Percentiles rank a stretch among this genome's conserved stretches.
These are phyloP conservation scores for Siniperca knerii DNA, from an alignment of 2,113 vertebrate species.

Conservation along the genomic window DNA sequence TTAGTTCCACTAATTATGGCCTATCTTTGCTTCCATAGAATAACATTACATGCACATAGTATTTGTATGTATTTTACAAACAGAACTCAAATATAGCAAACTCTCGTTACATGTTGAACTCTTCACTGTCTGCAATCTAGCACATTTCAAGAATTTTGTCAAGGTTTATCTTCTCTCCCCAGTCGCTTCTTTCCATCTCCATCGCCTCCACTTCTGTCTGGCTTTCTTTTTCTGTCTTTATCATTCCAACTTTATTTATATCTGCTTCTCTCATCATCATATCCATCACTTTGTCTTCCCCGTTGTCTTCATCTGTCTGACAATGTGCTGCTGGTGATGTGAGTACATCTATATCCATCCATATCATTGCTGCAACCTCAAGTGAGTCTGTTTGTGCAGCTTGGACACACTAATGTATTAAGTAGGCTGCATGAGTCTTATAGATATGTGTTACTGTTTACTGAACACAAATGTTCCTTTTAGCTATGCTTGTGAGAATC, in stretches of 20 bases:
- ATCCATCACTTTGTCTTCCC: conserved; percentile 32
- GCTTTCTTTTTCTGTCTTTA: conserved; percentile 17
- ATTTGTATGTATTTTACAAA: neutral
- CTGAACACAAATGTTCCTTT: neutral
- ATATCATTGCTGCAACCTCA: neutral
- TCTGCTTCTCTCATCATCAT: conserved; percentile 1
- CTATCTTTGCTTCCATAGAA: neutral
- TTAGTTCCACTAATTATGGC: neutral
- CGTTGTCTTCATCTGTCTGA: conserved; percentile 9
- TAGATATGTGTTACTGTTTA: neutral
- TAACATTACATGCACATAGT: neutral
- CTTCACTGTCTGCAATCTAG: neutral
- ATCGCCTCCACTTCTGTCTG: neutral
- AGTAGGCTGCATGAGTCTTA: neutral
- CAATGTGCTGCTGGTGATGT: conserved; percentile 13
- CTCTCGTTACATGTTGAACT: neutral
- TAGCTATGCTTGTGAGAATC: neutral
- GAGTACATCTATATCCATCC: conserved; percentile 16
- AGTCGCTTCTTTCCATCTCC: neutral
- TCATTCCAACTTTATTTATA: conserved; percentile 5
- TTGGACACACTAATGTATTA: neutral
- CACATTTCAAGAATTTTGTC: conserved; percentile 5
- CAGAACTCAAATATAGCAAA: neutral
- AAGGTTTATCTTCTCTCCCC: conserved; percentile 6
- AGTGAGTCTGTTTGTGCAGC: neutral